Base-by-base conservation (phyloP, 2,888 invertebrate species). In the Pristionchus exspectatus region DNA sequence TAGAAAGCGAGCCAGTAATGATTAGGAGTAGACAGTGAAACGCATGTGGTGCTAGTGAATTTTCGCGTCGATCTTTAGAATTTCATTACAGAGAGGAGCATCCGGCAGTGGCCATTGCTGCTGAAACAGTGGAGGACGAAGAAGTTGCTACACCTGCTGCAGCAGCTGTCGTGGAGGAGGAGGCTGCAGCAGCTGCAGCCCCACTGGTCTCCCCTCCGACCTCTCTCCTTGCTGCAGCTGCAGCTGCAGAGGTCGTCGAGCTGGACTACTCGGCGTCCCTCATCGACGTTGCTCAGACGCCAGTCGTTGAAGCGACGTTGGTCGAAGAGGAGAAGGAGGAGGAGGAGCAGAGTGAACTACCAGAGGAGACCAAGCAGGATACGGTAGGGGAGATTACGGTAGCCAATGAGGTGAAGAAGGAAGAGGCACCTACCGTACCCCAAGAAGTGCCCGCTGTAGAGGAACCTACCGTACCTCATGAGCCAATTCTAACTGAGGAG, bases 61-160 rank as follows among this genome's bases (percentile, higher is more conserved):
- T 27, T n/a, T 50, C 44, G 10, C 44, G 44, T 12, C 44, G 44
- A 50, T 50, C 10, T 3, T 50, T 50, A 50, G 44, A 50, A 7
- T 50, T 3, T 50, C 44, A 81, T 81, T 81, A 54, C 81, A 81
- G 81, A 81, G 81, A 81, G 54, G 81, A 81, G 81, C n/a, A 81
- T 12, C 81, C 81, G 33, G 54, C 81, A 21, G 54, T 16, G n/a
- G 27, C 81, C n/a, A 50, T 81, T 27, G 50, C 44, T 33, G 72
- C 72, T 30, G 72, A 10, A 9, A 12, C 74, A 38, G 74, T 24
- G 2, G 74, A 38, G 21, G 33, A 74, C 33, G 72, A 38, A 24
- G 74, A 77, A 4, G 74, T 44, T 38, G 44, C 44, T 44, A 44
- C 74, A 77, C 38, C 74, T 14, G 21, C 72, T 77, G 38, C 18